Percentiles rank a stretch among this genome's conserved stretches.
These are phyloP conservation scores for Catostylus mosaicus DNA, from an alignment of 30 jellyfish, hydroid and myxozoan species.

Conservation along the genomic window DNA sequence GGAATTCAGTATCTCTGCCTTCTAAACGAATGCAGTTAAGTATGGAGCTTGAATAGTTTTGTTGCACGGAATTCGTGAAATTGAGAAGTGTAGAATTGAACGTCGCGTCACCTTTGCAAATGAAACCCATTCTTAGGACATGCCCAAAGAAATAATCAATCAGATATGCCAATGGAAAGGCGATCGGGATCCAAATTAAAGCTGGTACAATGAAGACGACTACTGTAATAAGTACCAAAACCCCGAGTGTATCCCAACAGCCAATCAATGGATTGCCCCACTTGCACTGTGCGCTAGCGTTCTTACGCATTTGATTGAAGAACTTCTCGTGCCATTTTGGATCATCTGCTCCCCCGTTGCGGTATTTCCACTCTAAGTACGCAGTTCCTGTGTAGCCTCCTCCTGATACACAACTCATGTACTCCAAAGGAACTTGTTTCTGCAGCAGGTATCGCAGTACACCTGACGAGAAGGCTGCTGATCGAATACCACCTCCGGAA, in stretches of 20 bases:
- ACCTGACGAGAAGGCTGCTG: conserved; percentile 88
- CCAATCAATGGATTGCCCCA: conserved; percentile 77
- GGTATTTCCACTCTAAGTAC: conserved; percentile 80
- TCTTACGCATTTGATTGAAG: conserved; percentile 74
- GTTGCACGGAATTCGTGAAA: background rate
- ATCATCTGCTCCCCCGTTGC: conserved; percentile 71
- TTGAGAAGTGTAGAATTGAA: conserved; percentile 4
- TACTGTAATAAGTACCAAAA: conserved; percentile 23
- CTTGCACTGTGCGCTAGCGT: conserved; percentile 70
- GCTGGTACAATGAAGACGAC: conserved; percentile 69
- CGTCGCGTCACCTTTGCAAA: conserved; percentile 35
- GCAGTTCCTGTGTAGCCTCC: conserved; percentile 87
- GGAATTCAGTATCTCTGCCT: conserved; percentile 15
- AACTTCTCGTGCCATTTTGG: conserved; percentile 84
- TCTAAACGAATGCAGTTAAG: conserved; percentile 38
- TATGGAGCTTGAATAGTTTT: background rate
- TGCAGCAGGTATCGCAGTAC: conserved; percentile 72
- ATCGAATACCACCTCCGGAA: conserved; percentile 90
- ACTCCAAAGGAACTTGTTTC: conserved; percentile 59
- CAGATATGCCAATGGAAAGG: conserved; percentile 72
- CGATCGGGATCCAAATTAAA: conserved; percentile 77
- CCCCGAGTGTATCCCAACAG: conserved; percentile 27
- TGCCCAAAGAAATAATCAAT: conserved; percentile 52
- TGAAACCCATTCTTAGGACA: conserved; percentile 51
- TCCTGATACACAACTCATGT: conserved; percentile 79